These are phyloP conservation scores for Halcyon smyrnensis DNA, from an alignment of 2,797 vertebrate species.

Conservation along the genomic window DNA sequence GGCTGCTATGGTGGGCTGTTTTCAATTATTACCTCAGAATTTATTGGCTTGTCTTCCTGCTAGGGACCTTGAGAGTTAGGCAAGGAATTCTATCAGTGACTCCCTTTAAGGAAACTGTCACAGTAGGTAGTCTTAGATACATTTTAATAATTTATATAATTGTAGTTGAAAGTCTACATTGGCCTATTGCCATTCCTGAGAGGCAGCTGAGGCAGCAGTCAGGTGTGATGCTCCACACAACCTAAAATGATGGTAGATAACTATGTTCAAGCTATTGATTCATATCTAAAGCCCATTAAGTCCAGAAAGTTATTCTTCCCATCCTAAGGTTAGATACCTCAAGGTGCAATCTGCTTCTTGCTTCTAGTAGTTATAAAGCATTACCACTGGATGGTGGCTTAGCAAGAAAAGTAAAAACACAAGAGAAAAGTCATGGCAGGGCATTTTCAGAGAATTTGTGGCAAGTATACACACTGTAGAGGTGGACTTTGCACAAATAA, in stretches of 20 bases:
- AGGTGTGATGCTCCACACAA: not conserved
- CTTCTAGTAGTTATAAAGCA: not conserved
- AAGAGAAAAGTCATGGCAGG: not conserved
- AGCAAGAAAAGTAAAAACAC: not conserved
- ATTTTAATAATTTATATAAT: not conserved
- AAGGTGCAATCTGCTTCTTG: not conserved
- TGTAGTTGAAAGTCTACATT: not conserved
- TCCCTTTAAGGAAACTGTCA: not conserved
- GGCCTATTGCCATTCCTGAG: not conserved
- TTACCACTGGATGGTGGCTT: too few species aligned
- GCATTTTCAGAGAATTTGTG: not conserved
- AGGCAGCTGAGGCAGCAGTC: not conserved
- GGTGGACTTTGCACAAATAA: not conserved
- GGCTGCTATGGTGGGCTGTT: slow-evolving; percentile 29
- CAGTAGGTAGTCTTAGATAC: not conserved
- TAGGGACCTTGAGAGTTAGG: not conserved
- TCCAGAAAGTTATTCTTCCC: not conserved
- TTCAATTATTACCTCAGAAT: slow-evolving; percentile 38
- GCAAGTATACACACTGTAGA: not conserved
- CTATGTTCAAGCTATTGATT: not conserved
- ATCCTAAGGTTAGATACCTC: not conserved
- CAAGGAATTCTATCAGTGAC: not conserved
- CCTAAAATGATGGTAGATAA: not conserved
- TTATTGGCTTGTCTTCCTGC: slow-evolving; percentile 1
- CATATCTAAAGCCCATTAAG: not conserved